Evolutionary conservation across 37 sponge, comb jelly and placozoan species (phyloP).

Genomic region (Halichondria panicea): DNA sequence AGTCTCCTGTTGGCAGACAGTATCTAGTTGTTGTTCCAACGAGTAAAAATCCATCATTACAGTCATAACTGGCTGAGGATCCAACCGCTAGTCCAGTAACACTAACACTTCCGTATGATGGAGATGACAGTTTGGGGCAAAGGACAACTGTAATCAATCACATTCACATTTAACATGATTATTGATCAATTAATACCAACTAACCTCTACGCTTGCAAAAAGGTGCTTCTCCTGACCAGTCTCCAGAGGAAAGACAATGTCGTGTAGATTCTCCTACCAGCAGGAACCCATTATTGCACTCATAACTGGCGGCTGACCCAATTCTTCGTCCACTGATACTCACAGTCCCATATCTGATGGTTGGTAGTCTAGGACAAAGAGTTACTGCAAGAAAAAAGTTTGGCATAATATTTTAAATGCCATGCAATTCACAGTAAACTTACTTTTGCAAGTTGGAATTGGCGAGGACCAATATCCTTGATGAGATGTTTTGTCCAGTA

Average conservation of each 20-base stretch:
- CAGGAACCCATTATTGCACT: constrained; percentile 9
- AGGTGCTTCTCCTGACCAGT: constrained; percentile 15
- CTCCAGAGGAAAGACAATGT: constrained; percentile 2
- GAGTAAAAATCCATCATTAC: constrained; percentile 23
- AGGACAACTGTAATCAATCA: neutral
- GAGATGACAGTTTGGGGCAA: neutral
- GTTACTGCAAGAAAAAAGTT: neutral
- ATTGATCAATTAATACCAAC: neutral
- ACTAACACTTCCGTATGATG: neutral
- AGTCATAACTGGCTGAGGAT: constrained; percentile 9
- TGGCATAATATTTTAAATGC: no score
- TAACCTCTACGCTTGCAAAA: constrained; percentile 5
- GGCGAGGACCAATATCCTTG: no score
- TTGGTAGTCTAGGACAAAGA: neutral
- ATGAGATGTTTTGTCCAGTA: no score
- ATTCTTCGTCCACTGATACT: neutral
- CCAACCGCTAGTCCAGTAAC: constrained; percentile 1
- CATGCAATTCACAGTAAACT: no score
- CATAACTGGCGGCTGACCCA: neutral
- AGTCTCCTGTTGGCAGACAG: constrained; percentile 10
- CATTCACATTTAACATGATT: neutral
- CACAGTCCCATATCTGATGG: neutral
- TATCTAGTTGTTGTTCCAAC: neutral
- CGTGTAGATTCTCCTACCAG: constrained; percentile 8
- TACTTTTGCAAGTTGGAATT: no score